Base-by-base conservation (phyloP, 2,113 vertebrate species). In the Ceratotherium simum region DNA sequence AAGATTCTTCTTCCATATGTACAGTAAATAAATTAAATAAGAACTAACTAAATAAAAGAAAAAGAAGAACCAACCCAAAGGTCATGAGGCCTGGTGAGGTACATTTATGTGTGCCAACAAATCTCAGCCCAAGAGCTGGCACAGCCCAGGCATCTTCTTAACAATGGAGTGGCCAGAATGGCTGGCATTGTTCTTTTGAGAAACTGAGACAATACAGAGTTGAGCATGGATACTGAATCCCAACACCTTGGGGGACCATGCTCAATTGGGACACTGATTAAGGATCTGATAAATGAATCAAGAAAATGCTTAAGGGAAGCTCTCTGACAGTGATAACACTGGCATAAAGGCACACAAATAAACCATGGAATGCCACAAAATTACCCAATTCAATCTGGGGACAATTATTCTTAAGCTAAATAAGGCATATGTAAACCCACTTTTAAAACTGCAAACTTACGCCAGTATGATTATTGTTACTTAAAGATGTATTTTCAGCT, bases 401-500 rank as follows among this genome's bases (percentile, higher is more conserved):
- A 83, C 78, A 96, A 91, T 78, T 76, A 94, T 86, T 94, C 93
- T 93, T 65, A 62, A 70, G n/a, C 78, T 89, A 96, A 96, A 95
- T 65, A 92, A 60, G 91, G 81, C 86, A 95, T 78, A 69, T 9
- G 76, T 87, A 72, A 88, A 97, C n/a, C 17, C 62, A 91, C 81
- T 91, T 80, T 69, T 81, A 92, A 97, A 97, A 75, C 69, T 65
- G 16, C 16, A 76, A 90, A 88, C 76, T 76, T 91, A 91, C 42
- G 80, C 88, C 89, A 95, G 91, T 75, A 85, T 72, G 78, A 96
- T 72, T 83, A 81, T 89, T 91, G 91, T 88, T 95, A 95, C 88
- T 90, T 95, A 91, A 97, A 97, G 90, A 96, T 70, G 84, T 75
- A 90, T 87, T 96, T 98, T 95, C 85, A 91, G 87, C 95, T 95